Base-by-base conservation (phyloP, 2,797 vertebrate genomes). In the Saxicola maurus region DNA sequence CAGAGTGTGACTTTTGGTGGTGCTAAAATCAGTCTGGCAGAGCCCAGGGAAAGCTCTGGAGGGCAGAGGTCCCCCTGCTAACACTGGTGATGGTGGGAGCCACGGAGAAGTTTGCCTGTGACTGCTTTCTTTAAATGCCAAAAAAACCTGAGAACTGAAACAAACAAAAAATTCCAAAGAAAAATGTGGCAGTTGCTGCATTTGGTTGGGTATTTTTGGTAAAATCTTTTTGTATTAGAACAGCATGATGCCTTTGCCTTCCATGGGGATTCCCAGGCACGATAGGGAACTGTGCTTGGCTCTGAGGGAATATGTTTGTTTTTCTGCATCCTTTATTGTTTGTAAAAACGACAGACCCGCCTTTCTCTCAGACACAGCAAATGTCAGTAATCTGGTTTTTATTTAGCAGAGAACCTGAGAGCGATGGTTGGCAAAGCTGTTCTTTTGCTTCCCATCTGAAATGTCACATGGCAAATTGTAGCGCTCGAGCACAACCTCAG, bases 351-450 rank as follows among this genome's bases (percentile, higher is more conserved):
- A 55, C 25, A 65, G 75, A 53, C 55, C 31, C 1, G 18, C 83
- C 71, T 84, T 83, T 62, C 84, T 64, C 89, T 73, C 78, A 72
- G 79, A 66, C 27, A 33, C 71, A 59, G 62, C 33, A 57, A 87
- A 94, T 82, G 90, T 82, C 90, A 84, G 59, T 61, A 45, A 89
- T 81, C 82, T 95, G 87, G 0, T 91, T 91, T 88, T 86, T 68
- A 74, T 85, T 95, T 94, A 78, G 87, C 1, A 3, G 62, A 83
- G 80, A 86, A 93, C 94, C 92, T 95, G 93, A 90, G 78, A 88
- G 60, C 0, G 5, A 71, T n/a, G 64, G 72, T 37, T 91, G 88
- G 93, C 88, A 82, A 56, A 33, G 67, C 81, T 3, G 9, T 25
- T 69, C 92, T 82, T 86, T 82, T 69, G 49, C 88, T 93, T 92